A percentile compares a stretch with the other conserved stretches of the same genome.
These are phyloP conservation scores for Philonicus albiceps DNA, from an alignment of 2,888 invertebrate species.

Conservation along the genomic window DNA sequence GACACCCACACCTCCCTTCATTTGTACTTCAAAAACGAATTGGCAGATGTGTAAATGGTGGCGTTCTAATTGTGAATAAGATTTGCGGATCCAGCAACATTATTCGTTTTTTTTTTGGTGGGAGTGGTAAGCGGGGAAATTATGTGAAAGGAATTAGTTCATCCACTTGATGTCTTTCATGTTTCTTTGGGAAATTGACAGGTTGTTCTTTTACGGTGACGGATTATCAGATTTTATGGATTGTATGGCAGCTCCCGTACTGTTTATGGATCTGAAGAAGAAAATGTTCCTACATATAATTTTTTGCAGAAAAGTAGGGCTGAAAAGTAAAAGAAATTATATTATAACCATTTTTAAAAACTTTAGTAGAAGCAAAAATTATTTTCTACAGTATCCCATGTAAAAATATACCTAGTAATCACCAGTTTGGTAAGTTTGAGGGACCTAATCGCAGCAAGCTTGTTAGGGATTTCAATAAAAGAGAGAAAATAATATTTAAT, in stretches of 20 bases:
- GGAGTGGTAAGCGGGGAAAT: conserved; percentile 3
- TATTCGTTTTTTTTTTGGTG: not conserved
- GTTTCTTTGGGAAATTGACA: conserved; percentile 39
- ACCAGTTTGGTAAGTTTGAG: too few species aligned
- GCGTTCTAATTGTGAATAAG: conserved; percentile 38
- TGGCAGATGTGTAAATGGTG: conserved; percentile 41
- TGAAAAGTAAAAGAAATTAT: too few species aligned
- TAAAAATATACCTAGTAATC: too few species aligned
- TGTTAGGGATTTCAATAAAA: too few species aligned
- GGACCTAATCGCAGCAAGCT: too few species aligned
- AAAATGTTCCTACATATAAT: too few species aligned
- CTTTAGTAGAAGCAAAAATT: too few species aligned
- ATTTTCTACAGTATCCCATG: too few species aligned
- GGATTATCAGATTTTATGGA: not conserved
- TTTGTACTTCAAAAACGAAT: conserved; percentile 37
- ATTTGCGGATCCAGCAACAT: conserved; percentile 31
- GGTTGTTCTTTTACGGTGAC: conserved; percentile 27
- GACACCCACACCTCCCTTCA: conserved; percentile 1
- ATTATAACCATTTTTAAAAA: too few species aligned
- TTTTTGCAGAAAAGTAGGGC: too few species aligned
- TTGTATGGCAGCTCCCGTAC: not conserved
- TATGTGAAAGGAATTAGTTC: conserved; percentile 31
- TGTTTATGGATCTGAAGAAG: too few species aligned
- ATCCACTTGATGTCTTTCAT: conserved; percentile 10
- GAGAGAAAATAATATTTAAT: too few species aligned